Percentiles rank a stretch among this genome's conserved stretches.
phyloP scores from a whole-genome alignment of 2,113 vertebrate species.

The Anguilla rostrata region DNA sequence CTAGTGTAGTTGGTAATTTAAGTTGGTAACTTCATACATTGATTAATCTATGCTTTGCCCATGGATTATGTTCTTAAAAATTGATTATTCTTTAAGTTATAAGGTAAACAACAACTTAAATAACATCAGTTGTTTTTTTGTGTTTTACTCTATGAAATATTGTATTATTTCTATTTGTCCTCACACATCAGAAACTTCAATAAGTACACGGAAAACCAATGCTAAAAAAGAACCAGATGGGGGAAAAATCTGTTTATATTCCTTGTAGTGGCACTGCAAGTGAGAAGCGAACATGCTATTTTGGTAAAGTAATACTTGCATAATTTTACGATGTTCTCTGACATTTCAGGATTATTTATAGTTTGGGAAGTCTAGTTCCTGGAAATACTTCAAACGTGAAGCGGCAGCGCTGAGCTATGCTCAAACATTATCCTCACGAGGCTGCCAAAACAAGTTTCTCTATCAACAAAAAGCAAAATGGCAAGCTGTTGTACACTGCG shows the following conservation, averaged over 20 bases:
- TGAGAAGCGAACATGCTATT: neutral
- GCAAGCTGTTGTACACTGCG: neutral
- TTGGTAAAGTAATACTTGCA: constrained; percentile 7
- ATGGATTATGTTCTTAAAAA: too few relatives aligned
- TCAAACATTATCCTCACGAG: neutral
- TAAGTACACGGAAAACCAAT: neutral
- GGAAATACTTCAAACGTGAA: neutral
- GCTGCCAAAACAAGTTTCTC: constrained; percentile 3
- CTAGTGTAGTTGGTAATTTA: neutral
- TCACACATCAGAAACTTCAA: neutral
- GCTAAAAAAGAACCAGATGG: neutral
- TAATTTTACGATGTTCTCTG: neutral
- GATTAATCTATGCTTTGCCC: neutral
- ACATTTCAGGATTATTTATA: neutral
- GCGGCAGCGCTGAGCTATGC: neutral
- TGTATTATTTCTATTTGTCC: too few relatives aligned
- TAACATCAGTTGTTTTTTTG: too few relatives aligned
- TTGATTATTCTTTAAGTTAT: too few relatives aligned
- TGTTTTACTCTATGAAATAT: neutral
- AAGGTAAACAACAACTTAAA: too few relatives aligned
- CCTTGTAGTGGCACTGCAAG: neutral
- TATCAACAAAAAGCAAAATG: neutral
- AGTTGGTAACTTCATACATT: neutral
- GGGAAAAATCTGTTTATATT: neutral
- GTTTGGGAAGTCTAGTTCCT: neutral